phyloP scores from a whole-genome alignment of 92 coral and sea anemone species.

The Palythoa grandiflora region DNA sequence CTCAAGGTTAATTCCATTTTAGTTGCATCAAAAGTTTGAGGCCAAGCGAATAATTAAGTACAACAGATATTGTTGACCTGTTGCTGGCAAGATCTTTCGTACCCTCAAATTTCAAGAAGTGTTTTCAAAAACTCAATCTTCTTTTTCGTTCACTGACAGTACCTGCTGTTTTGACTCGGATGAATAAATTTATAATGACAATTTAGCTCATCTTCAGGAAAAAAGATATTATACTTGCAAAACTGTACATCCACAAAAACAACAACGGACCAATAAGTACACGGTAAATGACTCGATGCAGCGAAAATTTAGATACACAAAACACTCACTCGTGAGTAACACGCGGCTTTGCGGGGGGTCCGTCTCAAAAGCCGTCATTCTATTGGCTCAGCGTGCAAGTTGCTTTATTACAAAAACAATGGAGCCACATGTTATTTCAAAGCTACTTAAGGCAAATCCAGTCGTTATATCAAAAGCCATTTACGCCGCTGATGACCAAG shows the following conservation, averaged over 20 bases:
- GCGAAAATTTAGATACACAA: slow-evolving; percentile 41
- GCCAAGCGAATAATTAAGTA: not conserved
- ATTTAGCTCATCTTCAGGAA: slow-evolving; percentile 72
- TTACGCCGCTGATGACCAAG: slow-evolving; percentile 79
- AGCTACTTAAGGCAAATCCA: slow-evolving; percentile 77
- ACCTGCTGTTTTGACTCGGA: slow-evolving; percentile 66
- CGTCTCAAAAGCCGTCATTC: slow-evolving; percentile 44
- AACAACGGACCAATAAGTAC: slow-evolving; percentile 70
- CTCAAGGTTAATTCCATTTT: not conserved
- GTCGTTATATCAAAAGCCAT: slow-evolving; percentile 88
- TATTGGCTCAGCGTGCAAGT: slow-evolving; percentile 84
- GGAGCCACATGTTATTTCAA: slow-evolving; percentile 96
- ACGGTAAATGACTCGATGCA: slow-evolving; percentile 59
- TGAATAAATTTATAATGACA: slow-evolving; percentile 69
- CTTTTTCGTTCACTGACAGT: not conserved
- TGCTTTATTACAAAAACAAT: slow-evolving; percentile 90
- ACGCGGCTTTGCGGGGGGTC: slow-evolving; percentile 78
- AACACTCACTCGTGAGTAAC: slow-evolving; percentile 73
- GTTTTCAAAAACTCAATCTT: not conserved
- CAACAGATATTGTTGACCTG: not conserved
- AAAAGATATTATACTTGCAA: slow-evolving; percentile 49
- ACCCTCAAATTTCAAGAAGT: not conserved
- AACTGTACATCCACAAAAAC: slow-evolving; percentile 40
- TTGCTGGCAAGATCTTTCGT: not conserved
- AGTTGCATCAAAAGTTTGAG: not conserved